Evolutionary conservation across 2,113 vertebrate species (phyloP).

Genomic region (Bucco capensis): DNA sequence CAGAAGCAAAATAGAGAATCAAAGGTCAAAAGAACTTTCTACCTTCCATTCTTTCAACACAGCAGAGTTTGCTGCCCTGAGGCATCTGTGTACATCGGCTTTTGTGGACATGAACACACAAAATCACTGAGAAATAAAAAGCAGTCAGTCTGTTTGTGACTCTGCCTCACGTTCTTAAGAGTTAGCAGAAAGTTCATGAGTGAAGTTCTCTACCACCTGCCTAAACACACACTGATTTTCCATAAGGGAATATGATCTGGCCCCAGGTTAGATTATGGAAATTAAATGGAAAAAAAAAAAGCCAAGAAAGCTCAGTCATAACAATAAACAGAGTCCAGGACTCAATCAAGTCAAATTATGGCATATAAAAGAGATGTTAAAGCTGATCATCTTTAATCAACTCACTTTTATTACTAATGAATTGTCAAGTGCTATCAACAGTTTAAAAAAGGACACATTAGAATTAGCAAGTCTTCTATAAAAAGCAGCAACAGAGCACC

Average conservation of each 20-base stretch:
- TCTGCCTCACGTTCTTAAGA: not conserved
- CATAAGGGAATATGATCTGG: not conserved
- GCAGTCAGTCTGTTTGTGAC: not conserved
- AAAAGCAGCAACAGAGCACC: slow-evolving; percentile 11
- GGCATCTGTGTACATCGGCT: not conserved
- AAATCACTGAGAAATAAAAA: not conserved
- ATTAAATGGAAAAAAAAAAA: slow-evolving; percentile 40
- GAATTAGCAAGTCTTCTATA: slow-evolving; percentile 11
- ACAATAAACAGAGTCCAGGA: slow-evolving; percentile 24
- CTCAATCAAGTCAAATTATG: slow-evolving; percentile 33
- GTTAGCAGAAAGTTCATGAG: not conserved
- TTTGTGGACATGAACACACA: not conserved
- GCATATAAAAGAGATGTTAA: slow-evolving; percentile 20
- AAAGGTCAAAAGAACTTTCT: not conserved
- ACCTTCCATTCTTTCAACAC: not conserved
- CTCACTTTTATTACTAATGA: slow-evolving; percentile 36
- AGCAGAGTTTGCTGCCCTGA: not conserved
- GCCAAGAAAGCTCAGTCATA: not conserved
- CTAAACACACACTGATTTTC: not conserved
- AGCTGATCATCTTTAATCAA: slow-evolving; percentile 40
- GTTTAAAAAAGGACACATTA: not conserved
- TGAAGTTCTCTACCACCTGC: not conserved
- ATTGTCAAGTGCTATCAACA: slow-evolving; percentile 51
- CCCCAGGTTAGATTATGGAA: not conserved
- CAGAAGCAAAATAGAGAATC: not conserved